These are phyloP conservation scores for Sus scrofa DNA, from an alignment of 2,113 vertebrate species.

Conservation along the genomic window T2T-Sscrofa CM000830.6:83707001-83707500, in stretches of 20 bases:
- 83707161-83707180: neutral
- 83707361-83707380: neutral
- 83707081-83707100: neutral
- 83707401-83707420: neutral
- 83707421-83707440: neutral
- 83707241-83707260: neutral
- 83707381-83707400: neutral
- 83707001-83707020: neutral
- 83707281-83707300: neutral
- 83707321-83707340: neutral
- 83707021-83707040: neutral
- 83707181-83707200: neutral
- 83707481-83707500: neutral
- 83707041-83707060: neutral
- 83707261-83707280: neutral
- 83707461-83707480: neutral
- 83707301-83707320: neutral
- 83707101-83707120: neutral
- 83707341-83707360: neutral
- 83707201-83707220: neutral
- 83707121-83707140: neutral
- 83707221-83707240: constrained; percentile 9
- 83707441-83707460: neutral
- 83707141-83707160: neutral
- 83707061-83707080: neutral